phyloP scores from a whole-genome alignment of 2,888 invertebrate genomes.

The Drosophila histrio region DNA sequence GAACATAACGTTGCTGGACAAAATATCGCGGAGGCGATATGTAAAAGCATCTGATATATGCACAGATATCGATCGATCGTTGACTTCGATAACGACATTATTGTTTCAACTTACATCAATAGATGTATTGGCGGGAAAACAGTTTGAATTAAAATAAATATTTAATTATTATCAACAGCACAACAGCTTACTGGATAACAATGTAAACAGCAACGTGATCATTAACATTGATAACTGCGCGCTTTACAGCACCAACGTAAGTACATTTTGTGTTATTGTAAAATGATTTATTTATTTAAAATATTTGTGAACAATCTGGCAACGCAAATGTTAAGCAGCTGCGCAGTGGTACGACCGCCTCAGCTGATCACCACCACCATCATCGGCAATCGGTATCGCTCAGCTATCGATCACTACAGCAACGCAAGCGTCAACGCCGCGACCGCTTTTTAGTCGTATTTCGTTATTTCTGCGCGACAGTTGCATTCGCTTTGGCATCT shows the following conservation, averaged over 20 bases:
- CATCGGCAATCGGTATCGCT: constrained; percentile 52
- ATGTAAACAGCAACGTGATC: constrained; percentile 66
- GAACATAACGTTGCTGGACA: no score
- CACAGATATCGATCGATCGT: no score
- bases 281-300: neutral
- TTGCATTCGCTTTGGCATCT: constrained; percentile 84
- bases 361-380: constrained; percentile 51
- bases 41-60: no score
- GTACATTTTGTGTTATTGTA: neutral
- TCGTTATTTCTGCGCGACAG: constrained; percentile 82
- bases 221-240: constrained; percentile 70
- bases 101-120: no score
- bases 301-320: constrained; percentile 30
- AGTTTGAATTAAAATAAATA: neutral
- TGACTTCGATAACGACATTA: no score
- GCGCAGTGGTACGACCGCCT: constrained; percentile 12
- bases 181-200: constrained; percentile 64
- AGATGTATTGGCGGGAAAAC: constrained; percentile 8
- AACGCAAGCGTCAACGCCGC: constrained; percentile 54
- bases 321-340: constrained; percentile 39
- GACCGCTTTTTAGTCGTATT: constrained; percentile 72
- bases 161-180: constrained; percentile 28
- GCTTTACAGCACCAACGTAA: constrained; percentile 60
- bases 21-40: no score
- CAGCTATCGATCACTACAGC: constrained; percentile 55